phyloP scores from a whole-genome alignment of 2,888 invertebrate species.

The Acanthosepion pharaonis region DNA sequence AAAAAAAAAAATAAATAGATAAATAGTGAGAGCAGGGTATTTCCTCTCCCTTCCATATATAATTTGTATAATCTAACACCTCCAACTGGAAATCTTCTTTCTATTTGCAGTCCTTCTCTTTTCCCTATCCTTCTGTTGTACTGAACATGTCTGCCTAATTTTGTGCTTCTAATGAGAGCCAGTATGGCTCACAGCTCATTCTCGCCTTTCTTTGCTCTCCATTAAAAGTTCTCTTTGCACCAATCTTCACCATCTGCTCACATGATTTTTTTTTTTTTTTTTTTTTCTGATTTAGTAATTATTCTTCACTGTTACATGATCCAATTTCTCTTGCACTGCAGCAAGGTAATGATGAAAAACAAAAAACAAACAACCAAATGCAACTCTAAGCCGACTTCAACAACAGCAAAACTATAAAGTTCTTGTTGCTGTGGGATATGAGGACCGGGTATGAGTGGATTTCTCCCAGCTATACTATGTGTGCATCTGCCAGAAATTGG shows the following conservation, averaged over 20 bases:
- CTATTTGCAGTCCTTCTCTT: background rate
- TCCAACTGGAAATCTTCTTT: background rate
- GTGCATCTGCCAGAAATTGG: background rate
- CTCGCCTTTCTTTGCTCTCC: background rate
- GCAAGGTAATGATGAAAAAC: background rate
- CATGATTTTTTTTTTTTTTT: background rate
- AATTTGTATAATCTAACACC: background rate
- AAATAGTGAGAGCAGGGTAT: background rate
- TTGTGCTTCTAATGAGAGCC: constrained; percentile 18
- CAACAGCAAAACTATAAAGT: background rate
- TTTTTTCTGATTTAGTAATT: background rate
- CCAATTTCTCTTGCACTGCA: background rate
- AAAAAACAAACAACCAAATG: background rate
- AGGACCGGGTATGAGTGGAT: background rate
- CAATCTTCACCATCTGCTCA: background rate
- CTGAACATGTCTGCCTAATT: constrained; percentile 14
- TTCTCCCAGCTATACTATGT: background rate
- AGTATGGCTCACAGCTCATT: background rate
- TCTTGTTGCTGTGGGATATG: background rate
- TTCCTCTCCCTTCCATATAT: background rate
- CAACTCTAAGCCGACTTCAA: background rate
- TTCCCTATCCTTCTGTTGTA: background rate
- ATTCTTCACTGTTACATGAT: background rate
- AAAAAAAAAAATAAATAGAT: background rate
- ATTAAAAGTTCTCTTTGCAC: background rate